Conservation (phyloP, 1,140 invertebrate genomes). For the Lycorma delicatula region DNA sequence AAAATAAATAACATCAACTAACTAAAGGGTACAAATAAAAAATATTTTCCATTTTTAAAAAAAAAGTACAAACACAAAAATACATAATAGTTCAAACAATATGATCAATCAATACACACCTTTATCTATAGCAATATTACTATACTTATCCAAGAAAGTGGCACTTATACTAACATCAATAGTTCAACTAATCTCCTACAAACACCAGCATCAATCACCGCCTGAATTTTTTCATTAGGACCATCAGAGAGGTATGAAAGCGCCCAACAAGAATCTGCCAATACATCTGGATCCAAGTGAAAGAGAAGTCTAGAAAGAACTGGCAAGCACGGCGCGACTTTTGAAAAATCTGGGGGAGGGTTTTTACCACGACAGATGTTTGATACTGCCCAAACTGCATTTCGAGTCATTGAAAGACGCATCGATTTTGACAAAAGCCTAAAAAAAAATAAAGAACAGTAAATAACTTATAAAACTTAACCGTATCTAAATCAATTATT, state of each 20-base stretch:
- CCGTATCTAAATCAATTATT: too few species aligned
- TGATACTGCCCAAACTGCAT: slow-evolving; percentile 96
- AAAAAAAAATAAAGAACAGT: too few species aligned
- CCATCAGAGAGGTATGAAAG: slow-evolving; percentile 92
- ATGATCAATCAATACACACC: too few species aligned
- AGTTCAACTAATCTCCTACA: slow-evolving; percentile 89
- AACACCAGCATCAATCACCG: slow-evolving; percentile 93
- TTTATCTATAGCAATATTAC: too few species aligned
- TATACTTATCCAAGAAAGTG: neutral
- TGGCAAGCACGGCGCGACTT: slow-evolving; percentile 68
- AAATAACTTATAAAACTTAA: too few species aligned
- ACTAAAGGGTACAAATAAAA: too few species aligned
- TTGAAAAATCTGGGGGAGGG: slow-evolving; percentile 87
- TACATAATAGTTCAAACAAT: too few species aligned
- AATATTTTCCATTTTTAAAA: too few species aligned
- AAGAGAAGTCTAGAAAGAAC: slow-evolving; percentile 80
- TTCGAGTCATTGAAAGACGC: slow-evolving; percentile 85
- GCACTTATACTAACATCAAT: slow-evolving; percentile 57
- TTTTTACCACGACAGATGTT: slow-evolving; percentile 96
- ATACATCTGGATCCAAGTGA: slow-evolving; percentile 82
- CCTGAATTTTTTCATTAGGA: slow-evolving; percentile 96
- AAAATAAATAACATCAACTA: too few species aligned
- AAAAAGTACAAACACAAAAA: too few species aligned
- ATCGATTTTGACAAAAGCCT: slow-evolving; percentile 75
- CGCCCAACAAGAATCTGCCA: slow-evolving; percentile 94